Base-by-base conservation (phyloP, 2,797 vertebrate genomes). In the Euphonia xanthogaster region DNA sequence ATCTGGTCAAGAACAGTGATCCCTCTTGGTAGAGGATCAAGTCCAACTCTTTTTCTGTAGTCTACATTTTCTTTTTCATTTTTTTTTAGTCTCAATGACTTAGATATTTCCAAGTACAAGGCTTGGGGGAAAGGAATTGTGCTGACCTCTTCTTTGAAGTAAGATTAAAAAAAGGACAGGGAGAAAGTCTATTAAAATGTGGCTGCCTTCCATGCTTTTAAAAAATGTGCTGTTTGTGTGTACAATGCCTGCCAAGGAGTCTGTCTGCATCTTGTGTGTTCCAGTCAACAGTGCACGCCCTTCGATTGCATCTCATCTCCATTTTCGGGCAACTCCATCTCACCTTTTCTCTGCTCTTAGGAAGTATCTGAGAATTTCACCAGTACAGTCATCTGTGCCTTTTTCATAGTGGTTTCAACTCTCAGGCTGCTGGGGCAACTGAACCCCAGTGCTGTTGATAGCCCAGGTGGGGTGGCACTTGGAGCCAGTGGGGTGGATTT, bases 141-240 rank as follows among this genome's bases (percentile, higher is more conserved):
- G 70, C 54, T 94, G 68, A 95, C 87, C 85, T 90, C 91, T 86
- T 83, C 89, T 95, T 95, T 95, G 88, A 94, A 91, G 76, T 84
- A 47, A 63, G 70, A 84, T 91, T 90, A 3, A 27, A 78, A 65
- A 92, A 94, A 86, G 21, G 50, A 62, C 14, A 58, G 28, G 73
- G 80, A 86, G 86, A 92, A 95, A 92, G 83, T 84, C 74, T 91
- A 54, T 93, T 86, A 95, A 71, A 86, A 80, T 0, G 2, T 93
- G 94, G 50, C 86, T 88, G 80, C 54, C 42, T 92, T 94, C 90
- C 92, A 86, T 21, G 42, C 61, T 80, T 91, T 70, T 86, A 48
- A 53, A 67, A 91, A 83, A 74, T 8, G 2, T 72, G 88, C 80
- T 88, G 60, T 77, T 90, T 80, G 68, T n/a, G 23, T 86, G 76